Evolutionary conservation across 2,797 vertebrate species (phyloP), one percentile per base, ranked within the genome.

Genomic region (Tapera naevia): DNA sequence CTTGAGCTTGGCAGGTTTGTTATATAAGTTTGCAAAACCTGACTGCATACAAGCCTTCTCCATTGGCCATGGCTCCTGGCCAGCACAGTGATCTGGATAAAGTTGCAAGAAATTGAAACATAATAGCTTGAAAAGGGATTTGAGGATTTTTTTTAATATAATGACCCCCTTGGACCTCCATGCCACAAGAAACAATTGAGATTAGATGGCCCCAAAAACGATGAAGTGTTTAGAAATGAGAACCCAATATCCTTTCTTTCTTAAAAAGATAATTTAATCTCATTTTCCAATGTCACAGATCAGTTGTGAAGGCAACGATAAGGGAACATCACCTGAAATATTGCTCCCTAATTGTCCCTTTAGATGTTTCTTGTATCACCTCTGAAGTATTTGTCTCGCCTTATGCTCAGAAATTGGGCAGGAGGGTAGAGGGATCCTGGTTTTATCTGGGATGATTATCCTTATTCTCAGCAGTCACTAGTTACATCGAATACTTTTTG

Each of bases 361-460:
- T 70, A 56, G 74, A 51, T 10, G 2, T 48, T 83, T 90, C 53
- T 91, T 60, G 8, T 43, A 15, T 66, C 74, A 17, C 13, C 23
- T 88, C 83, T 56, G 28, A 89, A 79, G 61, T 46, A 35, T 18
- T 74, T 92, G 25, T 51, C 58, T 83, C 37, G 4, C 5, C 7
- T 76, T 85, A 30, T 1, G 0, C 30, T 62, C 27, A 43, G 87
- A 60, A 54, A 23, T 22, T 24, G 32, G 64, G 35, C 17, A 11
- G 35, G 37, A 45, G 7, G 23, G 27, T 19, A 45, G 39, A 53
- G 17, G 53, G 28, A 61, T 62, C 22, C 39, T 41, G 27, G 39
- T 37, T 88, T n/a, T 58, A 27, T 0, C 0, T 35, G 53, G 69
- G n/a, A 53, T 7, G 19, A 3, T 66, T 80, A 46, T 58, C 69